Conservation (phyloP, 2,113 vertebrate species). For the Gallinago paraguaiae region DNA sequence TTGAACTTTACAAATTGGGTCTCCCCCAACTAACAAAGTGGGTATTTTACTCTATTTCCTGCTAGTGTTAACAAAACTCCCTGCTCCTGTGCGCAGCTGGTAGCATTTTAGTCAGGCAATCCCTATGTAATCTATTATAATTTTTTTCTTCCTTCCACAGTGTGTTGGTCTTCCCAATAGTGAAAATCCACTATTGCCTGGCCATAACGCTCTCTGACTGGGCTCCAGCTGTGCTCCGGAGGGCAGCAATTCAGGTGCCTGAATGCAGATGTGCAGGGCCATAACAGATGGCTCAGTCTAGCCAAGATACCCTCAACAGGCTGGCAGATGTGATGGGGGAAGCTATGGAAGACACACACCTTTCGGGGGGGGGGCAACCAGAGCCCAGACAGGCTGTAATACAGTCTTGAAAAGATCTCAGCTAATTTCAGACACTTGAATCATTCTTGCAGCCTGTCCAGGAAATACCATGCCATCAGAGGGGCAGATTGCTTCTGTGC, state of each 20-base stretch:
- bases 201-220: not conserved
- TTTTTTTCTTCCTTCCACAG: conserved; percentile 45
- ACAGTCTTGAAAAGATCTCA: not conserved
- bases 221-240: not conserved
- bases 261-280: not conserved
- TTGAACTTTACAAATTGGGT: conserved; percentile 32
- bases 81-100: conserved; percentile 18
- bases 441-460: not conserved
- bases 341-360: not conserved
- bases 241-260: not conserved
- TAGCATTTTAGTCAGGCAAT: conserved; percentile 36
- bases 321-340: not conserved
- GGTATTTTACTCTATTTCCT: conserved; percentile 34
- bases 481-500: not conserved
- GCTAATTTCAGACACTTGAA: not conserved
- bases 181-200: not conserved
- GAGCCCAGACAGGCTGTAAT: not conserved
- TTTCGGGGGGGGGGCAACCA: not conserved
- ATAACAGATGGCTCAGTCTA: not conserved
- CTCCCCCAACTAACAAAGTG: not conserved
- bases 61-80: not conserved
- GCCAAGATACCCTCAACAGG: rapidly evolving
- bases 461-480: not conserved
- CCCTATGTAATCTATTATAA: not conserved
- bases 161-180: not conserved